These are phyloP conservation scores for Acromyrmex heyeri DNA, from an alignment of 1,140 invertebrate genomes.

Conservation along the genomic window DNA sequence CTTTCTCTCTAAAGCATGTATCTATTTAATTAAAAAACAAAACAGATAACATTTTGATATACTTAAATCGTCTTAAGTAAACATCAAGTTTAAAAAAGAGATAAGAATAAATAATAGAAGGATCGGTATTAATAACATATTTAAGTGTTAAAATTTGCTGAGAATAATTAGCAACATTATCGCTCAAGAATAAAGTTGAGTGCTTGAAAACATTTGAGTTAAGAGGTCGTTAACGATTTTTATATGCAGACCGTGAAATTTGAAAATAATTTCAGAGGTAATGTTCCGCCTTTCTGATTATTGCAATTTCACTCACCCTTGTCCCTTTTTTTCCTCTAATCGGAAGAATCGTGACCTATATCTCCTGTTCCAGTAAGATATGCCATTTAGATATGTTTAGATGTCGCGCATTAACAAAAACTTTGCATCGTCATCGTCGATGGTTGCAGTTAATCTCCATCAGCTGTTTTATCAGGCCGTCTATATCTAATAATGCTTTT, in stretches of 20 bases:
- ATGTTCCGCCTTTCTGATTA: conserved; percentile 15
- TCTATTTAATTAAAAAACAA: not conserved
- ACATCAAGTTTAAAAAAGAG: not conserved
- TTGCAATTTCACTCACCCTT: conserved; percentile 17
- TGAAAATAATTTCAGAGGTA: conserved; percentile 26
- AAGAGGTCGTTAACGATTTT: conserved; percentile 38
- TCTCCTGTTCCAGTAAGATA: conserved; percentile 28
- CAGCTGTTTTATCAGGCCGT: not conserved
- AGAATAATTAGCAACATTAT: conserved; percentile 17
- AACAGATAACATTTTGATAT: not conserved
- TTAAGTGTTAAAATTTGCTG: not conserved
- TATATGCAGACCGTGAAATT: conserved; percentile 42
- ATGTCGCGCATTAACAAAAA: not conserved
- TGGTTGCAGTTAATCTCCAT: not conserved
- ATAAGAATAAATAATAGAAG: not conserved
- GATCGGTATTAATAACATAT: not conserved
- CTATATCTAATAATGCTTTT: not conserved
- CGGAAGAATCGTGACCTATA: conserved; percentile 46
- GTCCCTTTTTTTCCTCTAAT: conserved; percentile 30
- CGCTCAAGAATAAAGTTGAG: not conserved
- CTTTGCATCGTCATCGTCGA: not conserved
- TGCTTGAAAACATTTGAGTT: conserved; percentile 10
- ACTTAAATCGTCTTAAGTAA: not conserved
- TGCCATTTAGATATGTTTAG: conserved; percentile 1
- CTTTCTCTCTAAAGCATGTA: not conserved